A percentile compares a stretch with the other conserved stretches of the same genome.
Evolutionary conservation across 2,113 vertebrate species (phyloP).

Genomic region (cat (Felis catus)): F.catus_Fca126_mat1.0 CM031425.1:48896001-48896500

Average conservation of each 20-base stretch:
- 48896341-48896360: conserved; percentile 10
- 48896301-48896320: conserved; percentile 20
- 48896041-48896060: background rate
- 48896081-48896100: background rate
- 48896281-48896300: background rate
- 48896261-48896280: background rate
- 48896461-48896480: conserved; percentile 18
- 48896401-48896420: background rate
- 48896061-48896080: conserved; percentile 35
- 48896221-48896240: background rate
- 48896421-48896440: background rate
- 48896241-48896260: conserved; percentile 20
- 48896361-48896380: conserved; percentile 30
- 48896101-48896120: background rate
- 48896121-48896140: conserved; percentile 28
- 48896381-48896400: conserved; percentile 39
- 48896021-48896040: background rate
- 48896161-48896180: conserved; percentile 18
- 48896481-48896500: conserved; percentile 33
- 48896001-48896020: conserved; percentile 42
- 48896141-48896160: conserved; percentile 15
- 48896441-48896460: background rate
- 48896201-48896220: background rate
- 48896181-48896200: background rate
- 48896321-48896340: background rate